Evolutionary conservation across 2,888 invertebrate genomes (phyloP).

Genomic region (Saturnia pavonia): DNA sequence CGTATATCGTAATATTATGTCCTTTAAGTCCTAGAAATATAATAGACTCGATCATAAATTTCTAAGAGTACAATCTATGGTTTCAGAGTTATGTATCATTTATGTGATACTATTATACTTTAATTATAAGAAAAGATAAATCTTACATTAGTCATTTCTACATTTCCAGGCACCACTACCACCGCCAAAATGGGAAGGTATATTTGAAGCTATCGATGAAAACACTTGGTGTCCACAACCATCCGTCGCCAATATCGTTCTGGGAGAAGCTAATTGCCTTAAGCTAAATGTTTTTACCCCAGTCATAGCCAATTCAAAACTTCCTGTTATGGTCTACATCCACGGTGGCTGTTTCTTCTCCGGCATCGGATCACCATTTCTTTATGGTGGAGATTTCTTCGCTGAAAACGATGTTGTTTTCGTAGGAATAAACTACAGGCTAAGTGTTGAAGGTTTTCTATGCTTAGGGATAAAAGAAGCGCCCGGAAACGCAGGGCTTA

Average conservation of each 20-base stretch:
- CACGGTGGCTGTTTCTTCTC: slow-evolving; percentile 84
- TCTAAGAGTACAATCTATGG: no score
- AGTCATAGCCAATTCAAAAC: slow-evolving; percentile 31
- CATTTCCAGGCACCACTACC: slow-evolving; percentile 70
- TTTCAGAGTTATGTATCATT: background rate
- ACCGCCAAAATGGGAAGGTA: slow-evolving; percentile 63
- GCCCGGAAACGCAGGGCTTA: slow-evolving; percentile 85
- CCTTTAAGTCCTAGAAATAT: no score
- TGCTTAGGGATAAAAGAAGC: slow-evolving; percentile 83
- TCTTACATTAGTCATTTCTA: slow-evolving; percentile 3
- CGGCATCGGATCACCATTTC: slow-evolving; percentile 81
- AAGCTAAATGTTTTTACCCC: slow-evolving; percentile 69
- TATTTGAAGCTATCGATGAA: slow-evolving; percentile 66
- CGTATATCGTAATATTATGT: no score
- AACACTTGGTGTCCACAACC: slow-evolving; percentile 68
- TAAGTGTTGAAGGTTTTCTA: slow-evolving; percentile 83
- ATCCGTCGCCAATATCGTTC: slow-evolving; percentile 47
- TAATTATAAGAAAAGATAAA: background rate
- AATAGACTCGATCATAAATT: no score
- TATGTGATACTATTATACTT: background rate
- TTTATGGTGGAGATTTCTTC: slow-evolving; percentile 83
- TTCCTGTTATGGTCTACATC: slow-evolving; percentile 84
- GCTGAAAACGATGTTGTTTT: slow-evolving; percentile 81
- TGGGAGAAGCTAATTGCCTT: slow-evolving; percentile 65
- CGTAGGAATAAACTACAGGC: slow-evolving; percentile 83